Evolutionary conservation across 1,140 invertebrate genomes (phyloP), one percentile per base, ranked within the genome.

Genomic region (Zaprionus camerounensis): DNA sequence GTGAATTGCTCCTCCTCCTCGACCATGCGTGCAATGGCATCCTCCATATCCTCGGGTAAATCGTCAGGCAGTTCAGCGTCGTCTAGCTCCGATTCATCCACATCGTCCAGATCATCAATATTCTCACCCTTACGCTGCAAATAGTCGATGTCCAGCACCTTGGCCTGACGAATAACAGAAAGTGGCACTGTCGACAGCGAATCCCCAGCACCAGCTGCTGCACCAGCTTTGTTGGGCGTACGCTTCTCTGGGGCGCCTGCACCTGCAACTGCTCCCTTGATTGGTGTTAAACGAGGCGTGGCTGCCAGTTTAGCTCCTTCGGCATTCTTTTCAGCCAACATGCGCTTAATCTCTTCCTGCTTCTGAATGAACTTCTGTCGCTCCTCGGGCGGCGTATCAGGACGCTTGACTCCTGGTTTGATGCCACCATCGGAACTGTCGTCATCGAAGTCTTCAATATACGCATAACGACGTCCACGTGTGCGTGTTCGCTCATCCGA

Each of bases 381-480:
- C 61, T 93, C 92, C 62, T 93, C 92, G 11, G 92, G 92, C 7
- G 92, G 92, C 0, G 92, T 93, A 51, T 93, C 92, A 0, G 92
- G 92, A 15, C 92, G 77, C 22, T 91, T 76, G 1, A 93, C 92
- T 1, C 92, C 92, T 0, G 92, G 92, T 94, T 95, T 71, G 93
- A 95, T 90, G 94, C 95, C 77, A 94, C 93, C 74, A 94, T 92
- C 92, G 1, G 91, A 92, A 55, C 91, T 92, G 59, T 92, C 91
- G 44, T 92, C 91, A 15, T 93, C 92, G 65, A 92, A 92, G 46
- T 92, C 83, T 11, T 96, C 95, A 41, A 96, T 94, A 84, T 96
- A 96, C 79, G 95, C 96, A 51, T 96, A 95, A 82, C 96, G 96
- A 31, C 95, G 94, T 2, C 96, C 96, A 56, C 96, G 93, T 3